A percentile compares a stretch with the other conserved stretches of the same genome.
These are phyloP conservation scores for Pseudonaja textilis DNA, from an alignment of 2,113 vertebrate species.

Conservation along the genomic window DNA sequence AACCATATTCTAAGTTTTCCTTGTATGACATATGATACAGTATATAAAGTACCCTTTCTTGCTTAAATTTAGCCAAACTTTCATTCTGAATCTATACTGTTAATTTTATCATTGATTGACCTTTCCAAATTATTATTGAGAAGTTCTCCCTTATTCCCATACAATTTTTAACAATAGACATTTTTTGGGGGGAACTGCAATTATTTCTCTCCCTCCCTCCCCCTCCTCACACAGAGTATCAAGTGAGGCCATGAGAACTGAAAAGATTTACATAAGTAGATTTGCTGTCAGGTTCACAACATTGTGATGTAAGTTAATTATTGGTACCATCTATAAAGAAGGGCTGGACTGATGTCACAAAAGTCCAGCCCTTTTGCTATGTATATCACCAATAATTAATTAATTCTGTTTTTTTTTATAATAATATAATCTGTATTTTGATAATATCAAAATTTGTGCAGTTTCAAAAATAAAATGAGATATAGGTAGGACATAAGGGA, in stretches of 20 bases:
- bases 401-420: background rate
- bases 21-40: background rate
- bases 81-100: background rate
- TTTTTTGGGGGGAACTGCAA: background rate
- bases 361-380: background rate
- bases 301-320: background rate
- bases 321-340: background rate
- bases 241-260: background rate
- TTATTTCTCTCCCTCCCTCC: background rate
- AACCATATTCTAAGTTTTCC: background rate
- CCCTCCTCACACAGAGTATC: background rate
- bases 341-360: background rate
- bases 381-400: background rate
- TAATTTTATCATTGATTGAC: background rate
- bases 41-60: background rate
- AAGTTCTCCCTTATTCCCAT: background rate
- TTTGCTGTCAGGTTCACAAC: background rate
- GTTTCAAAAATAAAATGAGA: background rate
- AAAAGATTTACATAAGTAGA: constrained; percentile 18
- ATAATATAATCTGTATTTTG: background rate
- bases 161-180: background rate
- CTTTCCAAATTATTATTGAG: background rate
- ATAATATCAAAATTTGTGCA: background rate
- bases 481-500: background rate
- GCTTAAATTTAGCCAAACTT: background rate